These are phyloP conservation scores for Drosophila seguyi DNA, from an alignment of 1,140 invertebrate species.

Conservation along the genomic window DNA sequence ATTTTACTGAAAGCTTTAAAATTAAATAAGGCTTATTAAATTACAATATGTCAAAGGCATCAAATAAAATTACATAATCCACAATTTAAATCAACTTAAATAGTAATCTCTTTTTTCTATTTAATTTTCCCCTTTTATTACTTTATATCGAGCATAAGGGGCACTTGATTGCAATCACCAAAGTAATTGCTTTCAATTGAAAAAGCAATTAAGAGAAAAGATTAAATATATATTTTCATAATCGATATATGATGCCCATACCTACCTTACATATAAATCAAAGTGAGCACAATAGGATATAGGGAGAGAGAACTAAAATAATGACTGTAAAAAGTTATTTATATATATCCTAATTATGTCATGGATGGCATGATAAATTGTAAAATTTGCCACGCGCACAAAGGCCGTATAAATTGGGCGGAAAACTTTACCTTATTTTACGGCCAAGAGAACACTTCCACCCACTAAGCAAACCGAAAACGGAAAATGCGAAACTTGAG, in stretches of 20 bases:
- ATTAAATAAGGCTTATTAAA: neutral
- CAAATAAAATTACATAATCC: neutral
- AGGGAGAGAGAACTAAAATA: neutral
- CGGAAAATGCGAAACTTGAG: slow-evolving; percentile 59
- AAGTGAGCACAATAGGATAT: neutral
- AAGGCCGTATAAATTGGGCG: slow-evolving; percentile 51
- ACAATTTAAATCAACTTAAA: neutral
- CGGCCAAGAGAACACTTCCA: slow-evolving; percentile 1
- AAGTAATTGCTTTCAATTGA: slow-evolving; percentile 49
- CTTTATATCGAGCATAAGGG: neutral
- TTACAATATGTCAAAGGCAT: neutral
- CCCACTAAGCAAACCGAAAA: slow-evolving; percentile 29
- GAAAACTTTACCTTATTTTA: slow-evolving; percentile 46
- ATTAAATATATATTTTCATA: slow-evolving; percentile 18
- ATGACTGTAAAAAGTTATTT: slow-evolving; percentile 17
- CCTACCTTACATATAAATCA: neutral
- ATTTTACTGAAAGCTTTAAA: neutral
- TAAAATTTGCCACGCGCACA: slow-evolving; percentile 29
- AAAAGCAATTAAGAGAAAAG: slow-evolving; percentile 27
- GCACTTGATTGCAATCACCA: slow-evolving; percentile 1
- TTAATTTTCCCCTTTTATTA: neutral
- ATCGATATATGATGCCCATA: neutral
- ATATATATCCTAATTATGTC: slow-evolving; percentile 36
- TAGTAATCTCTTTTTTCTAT: too few species aligned
- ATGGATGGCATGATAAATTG: slow-evolving; percentile 38